Percentiles rank a stretch among this genome's conserved stretches.
phyloP scores from a whole-genome alignment of 1,140 invertebrate genomes.

The Papilio helenus region DNA sequence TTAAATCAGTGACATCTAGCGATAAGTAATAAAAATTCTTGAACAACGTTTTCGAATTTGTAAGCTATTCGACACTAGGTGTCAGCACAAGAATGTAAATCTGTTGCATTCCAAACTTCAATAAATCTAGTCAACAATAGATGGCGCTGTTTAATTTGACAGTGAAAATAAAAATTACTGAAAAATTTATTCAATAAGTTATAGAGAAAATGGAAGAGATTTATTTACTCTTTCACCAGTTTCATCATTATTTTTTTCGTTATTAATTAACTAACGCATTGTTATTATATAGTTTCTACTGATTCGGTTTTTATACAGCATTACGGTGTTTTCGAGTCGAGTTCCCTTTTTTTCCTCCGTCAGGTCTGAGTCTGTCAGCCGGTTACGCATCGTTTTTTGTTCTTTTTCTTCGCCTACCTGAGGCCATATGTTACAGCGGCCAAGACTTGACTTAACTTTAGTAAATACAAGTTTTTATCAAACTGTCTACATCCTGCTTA shows the following conservation, averaged over 20 bases:
- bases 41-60: background rate
- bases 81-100: background rate
- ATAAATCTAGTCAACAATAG: background rate
- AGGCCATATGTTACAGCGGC: slow-evolving; percentile 32
- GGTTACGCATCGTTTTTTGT: slow-evolving; percentile 29
- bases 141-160: background rate
- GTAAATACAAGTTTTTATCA: slow-evolving; percentile 21
- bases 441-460: slow-evolving; percentile 13
- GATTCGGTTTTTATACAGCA: slow-evolving; percentile 9
- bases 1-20: background rate
- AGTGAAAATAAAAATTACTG: background rate
- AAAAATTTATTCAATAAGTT: background rate
- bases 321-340: slow-evolving; percentile 9
- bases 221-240: background rate
- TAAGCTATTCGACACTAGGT: background rate
- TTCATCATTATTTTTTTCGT: background rate
- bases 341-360: slow-evolving; percentile 17
- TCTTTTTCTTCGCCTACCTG: slow-evolving; percentile 28
- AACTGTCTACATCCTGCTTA: slow-evolving; percentile 28
- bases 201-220: background rate
- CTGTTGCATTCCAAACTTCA: no score
- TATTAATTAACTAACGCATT: background rate
- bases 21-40: background rate
- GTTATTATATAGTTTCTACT: background rate
- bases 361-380: slow-evolving; percentile 29